These are phyloP conservation scores for Xanthia icteritia DNA, from an alignment of 2,888 invertebrate species.

Conservation along the genomic window DNA sequence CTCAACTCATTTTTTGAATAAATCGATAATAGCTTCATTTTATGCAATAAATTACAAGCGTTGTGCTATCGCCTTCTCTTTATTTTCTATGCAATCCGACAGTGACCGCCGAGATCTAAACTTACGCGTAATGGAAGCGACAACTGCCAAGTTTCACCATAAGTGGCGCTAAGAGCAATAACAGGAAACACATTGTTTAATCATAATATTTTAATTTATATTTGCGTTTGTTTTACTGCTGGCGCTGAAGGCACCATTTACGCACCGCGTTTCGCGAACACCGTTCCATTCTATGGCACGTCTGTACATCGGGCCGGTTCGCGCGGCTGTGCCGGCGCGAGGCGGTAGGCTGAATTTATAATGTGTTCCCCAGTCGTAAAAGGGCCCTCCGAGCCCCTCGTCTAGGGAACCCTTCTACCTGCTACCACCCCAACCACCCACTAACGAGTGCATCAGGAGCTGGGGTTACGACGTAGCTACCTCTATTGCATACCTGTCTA, in stretches of 20 bases:
- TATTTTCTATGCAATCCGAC: too few species aligned
- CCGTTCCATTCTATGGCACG: background rate
- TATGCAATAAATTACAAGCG: too few species aligned
- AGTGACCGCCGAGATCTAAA: background rate
- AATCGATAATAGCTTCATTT: too few species aligned
- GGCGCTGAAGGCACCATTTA: background rate
- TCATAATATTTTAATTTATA: too few species aligned
- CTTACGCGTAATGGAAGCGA: background rate
- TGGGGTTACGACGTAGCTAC: constrained; percentile 13
- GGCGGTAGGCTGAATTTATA: constrained; percentile 37
- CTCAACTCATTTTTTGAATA: too few species aligned
- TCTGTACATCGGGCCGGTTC: constrained; percentile 25
- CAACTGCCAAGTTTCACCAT: background rate
- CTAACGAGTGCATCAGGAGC: constrained; percentile 32
- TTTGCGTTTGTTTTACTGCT: background rate
- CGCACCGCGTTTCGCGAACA: background rate
- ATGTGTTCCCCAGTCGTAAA: background rate
- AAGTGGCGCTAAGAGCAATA: background rate
- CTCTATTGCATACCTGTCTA: constrained; percentile 5
- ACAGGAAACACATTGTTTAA: background rate
- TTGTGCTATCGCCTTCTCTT: too few species aligned
- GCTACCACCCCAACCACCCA: constrained; percentile 23
- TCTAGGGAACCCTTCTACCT: constrained; percentile 3
- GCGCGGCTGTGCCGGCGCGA: constrained; percentile 46
- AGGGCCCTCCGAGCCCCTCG: background rate